These are phyloP conservation scores for Ischnura elegans DNA, from an alignment of 2,888 invertebrate genomes.

Conservation along the genomic window DNA sequence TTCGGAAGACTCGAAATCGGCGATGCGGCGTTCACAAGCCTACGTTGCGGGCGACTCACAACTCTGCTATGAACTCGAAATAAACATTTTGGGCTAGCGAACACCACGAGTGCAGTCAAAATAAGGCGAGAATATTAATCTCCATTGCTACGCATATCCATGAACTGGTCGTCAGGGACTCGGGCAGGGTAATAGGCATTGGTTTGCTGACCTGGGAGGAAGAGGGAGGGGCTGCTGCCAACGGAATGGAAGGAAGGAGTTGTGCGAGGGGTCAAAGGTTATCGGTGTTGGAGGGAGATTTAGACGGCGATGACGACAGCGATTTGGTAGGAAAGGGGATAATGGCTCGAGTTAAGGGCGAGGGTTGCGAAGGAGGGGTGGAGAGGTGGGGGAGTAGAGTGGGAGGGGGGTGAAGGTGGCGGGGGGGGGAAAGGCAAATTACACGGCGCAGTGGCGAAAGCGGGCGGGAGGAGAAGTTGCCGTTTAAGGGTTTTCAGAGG, in stretches of 20 bases:
- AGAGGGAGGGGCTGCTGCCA: not conserved
- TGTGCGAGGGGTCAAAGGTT: constrained; percentile 58
- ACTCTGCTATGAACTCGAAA: too few species aligned
- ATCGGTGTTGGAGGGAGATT: constrained; percentile 48
- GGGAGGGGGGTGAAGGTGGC: not conserved
- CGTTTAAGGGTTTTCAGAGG: not conserved
- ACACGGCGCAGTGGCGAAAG: not conserved
- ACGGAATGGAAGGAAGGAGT: constrained; percentile 17
- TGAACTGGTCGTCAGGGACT: not conserved
- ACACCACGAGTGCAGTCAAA: too few species aligned
- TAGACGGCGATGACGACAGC: constrained; percentile 64
- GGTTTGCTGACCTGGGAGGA: not conserved
- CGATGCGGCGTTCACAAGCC: too few species aligned
- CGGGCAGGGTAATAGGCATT: not conserved
- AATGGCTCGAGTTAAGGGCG: constrained; percentile 44
- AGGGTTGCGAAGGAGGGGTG: not conserved
- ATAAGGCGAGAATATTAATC: too few species aligned
- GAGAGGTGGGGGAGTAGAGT: not conserved
- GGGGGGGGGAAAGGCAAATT: not conserved
- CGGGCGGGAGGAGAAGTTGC: not conserved
- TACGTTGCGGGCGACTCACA: too few species aligned
- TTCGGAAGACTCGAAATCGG: too few species aligned
- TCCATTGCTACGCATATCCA: too few species aligned
- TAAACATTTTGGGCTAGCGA: too few species aligned
- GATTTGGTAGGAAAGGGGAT: constrained; percentile 61